Conservation (phyloP, 1,140 invertebrate species). For the Aphelinus atriplicis region DNA sequence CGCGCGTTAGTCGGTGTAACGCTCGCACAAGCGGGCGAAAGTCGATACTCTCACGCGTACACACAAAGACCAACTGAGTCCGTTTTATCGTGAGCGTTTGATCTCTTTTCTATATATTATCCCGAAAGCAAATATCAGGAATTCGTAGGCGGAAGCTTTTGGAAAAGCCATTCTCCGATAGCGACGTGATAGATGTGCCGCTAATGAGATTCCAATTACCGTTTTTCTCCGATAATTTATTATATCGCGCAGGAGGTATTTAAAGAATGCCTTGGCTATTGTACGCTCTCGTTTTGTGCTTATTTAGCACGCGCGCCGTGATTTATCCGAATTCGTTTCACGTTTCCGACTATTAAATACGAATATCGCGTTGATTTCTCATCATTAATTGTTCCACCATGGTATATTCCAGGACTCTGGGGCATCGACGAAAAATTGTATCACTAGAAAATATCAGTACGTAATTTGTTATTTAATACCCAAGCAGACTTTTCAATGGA, state of each 20-base stretch:
- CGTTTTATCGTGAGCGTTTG: constrained; percentile 18
- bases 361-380: no score
- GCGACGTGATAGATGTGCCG: constrained; percentile 18
- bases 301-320: background rate
- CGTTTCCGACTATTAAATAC: no score
- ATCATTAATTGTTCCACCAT: no score
- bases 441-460: no score
- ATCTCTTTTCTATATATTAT: constrained; percentile 13
- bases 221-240: constrained; percentile 26
- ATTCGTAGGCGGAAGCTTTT: background rate
- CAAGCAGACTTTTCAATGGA: no score
- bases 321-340: constrained; percentile 2
- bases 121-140: background rate
- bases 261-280: background rate
- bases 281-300: background rate
- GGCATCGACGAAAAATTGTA: no score
- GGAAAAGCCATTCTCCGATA: constrained; percentile 1
- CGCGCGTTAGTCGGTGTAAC: background rate
- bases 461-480: no score
- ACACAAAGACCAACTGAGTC: background rate
- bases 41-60: background rate
- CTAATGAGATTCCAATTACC: constrained; percentile 33
- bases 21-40: background rate
- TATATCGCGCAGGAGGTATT: background rate
- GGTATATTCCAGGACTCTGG: no score